A percentile compares a stretch with the other conserved stretches of the same genome.
Conservation (phyloP, 2,113 vertebrate species). For the Anhinga rufa region DNA sequence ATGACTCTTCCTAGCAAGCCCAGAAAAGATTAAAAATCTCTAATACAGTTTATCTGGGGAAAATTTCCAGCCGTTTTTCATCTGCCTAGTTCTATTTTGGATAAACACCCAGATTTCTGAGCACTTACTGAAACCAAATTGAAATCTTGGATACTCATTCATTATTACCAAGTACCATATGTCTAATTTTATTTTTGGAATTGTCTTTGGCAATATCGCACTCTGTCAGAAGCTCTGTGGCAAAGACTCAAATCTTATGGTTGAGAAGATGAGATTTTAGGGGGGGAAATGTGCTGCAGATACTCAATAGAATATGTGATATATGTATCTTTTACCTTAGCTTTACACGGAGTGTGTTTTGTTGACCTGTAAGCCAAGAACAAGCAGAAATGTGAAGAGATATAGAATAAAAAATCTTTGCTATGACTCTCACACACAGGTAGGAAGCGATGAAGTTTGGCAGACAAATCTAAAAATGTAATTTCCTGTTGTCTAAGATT, state of each 20-base stretch:
- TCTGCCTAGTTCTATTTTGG: not conserved
- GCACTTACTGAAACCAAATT: not conserved
- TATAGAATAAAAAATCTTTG: not conserved
- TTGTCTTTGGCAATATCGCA: slow-evolving; percentile 15
- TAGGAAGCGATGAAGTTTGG: not conserved
- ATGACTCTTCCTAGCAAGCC: not conserved
- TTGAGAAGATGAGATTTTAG: not conserved
- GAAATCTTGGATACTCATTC: slow-evolving; percentile 32
- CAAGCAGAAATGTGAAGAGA: not conserved
- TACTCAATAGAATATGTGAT: not conserved
- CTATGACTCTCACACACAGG: not conserved
- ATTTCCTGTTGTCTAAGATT: not conserved
- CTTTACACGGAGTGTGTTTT: not conserved
- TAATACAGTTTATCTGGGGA: not conserved
- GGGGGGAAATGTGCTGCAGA: not conserved
- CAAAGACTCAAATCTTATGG: not conserved
- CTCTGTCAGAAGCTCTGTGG: not conserved
- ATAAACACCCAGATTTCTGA: slow-evolving; percentile 5
- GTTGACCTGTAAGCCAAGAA: not conserved
- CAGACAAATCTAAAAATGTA: not conserved
- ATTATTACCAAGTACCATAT: slow-evolving; percentile 30
- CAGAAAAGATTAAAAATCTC: not conserved
- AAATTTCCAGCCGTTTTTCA: not conserved
- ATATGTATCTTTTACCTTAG: not conserved
- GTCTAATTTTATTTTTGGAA: slow-evolving; percentile 46